Percentiles rank a stretch among this genome's conserved stretches.
phyloP scores from a whole-genome alignment of 2,888 invertebrate genomes.

The Ellobium chinense region DNA sequence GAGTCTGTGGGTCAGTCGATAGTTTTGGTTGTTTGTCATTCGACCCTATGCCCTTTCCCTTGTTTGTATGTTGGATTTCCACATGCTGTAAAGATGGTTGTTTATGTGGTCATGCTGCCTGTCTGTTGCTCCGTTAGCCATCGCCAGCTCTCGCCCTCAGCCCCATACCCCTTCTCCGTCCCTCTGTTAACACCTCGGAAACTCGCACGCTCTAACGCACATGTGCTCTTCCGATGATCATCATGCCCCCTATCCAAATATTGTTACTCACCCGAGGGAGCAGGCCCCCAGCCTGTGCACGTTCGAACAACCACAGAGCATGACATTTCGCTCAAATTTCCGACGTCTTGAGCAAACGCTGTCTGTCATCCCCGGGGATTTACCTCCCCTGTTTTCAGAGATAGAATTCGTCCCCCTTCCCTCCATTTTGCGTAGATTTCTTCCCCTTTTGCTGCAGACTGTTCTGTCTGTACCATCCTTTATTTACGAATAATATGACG shows the following conservation, averaged over 20 bases:
- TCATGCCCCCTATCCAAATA: constrained; percentile 14
- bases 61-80: no score
- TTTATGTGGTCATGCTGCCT: no score
- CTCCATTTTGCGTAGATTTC: neutral
- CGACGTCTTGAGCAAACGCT: constrained; percentile 23
- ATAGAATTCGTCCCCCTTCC: neutral
- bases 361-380: constrained; percentile 16
- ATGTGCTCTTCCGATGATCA: constrained; percentile 6
- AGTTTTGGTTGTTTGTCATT: no score
- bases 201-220: neutral
- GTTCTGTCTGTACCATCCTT: no score
- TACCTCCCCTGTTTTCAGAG: neutral
- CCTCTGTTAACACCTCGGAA: neutral
- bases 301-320: constrained; percentile 23
- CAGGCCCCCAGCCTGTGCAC: neutral
- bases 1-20: no score
- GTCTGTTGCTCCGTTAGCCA: no score
- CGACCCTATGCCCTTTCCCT: no score
- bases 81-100: no score
- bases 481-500: constrained; percentile 23
- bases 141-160: no score
- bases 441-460: neutral
- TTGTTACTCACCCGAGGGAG: constrained; percentile 23
- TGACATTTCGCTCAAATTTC: constrained; percentile 37
- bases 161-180: no score